A percentile compares a stretch with the other conserved stretches of the same genome.
Evolutionary conservation across 2,797 vertebrate genomes (phyloP).

Genomic region (Taenioides sp.): DNA sequence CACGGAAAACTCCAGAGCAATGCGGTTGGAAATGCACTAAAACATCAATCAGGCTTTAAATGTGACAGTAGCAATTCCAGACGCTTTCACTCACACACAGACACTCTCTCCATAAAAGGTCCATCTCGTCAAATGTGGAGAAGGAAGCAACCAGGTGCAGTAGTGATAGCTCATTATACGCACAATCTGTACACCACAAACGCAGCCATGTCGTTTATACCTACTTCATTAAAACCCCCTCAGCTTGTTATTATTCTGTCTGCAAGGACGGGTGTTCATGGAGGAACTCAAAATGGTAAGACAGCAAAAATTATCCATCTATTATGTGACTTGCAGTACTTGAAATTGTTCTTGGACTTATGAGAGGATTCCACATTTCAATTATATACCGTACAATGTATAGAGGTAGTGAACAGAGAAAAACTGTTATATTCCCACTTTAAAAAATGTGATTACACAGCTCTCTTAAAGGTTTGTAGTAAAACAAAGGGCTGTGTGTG

Average conservation of each 20-base stretch:
- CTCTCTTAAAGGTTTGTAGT: too few relatives aligned
- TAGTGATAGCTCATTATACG: conserved; percentile 5
- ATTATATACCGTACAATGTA: too few relatives aligned
- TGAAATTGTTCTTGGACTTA: background rate
- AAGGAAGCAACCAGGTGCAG: background rate
- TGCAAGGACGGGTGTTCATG: background rate
- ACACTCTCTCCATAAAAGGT: conserved; percentile 11
- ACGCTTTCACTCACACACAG: conserved; percentile 49
- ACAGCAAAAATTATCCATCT: background rate
- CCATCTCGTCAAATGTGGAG: conserved; percentile 8
- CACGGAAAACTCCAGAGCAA: conserved; percentile 47
- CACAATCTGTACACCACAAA: conserved; percentile 10
- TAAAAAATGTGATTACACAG: too few relatives aligned
- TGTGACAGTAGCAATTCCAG: conserved; percentile 54
- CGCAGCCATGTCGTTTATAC: background rate
- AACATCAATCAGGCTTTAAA: conserved; percentile 63
- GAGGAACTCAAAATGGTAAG: conserved; percentile 1
- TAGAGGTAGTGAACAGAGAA: too few relatives aligned
- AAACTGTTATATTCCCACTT: too few relatives aligned
- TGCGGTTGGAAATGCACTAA: conserved; percentile 58
- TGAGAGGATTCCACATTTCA: background rate
- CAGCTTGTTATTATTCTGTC: conserved; percentile 9
- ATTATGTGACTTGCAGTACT: background rate
- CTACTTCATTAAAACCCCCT: conserved; percentile 9
- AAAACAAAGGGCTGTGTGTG: too few relatives aligned